Evolutionary conservation across 2,888 invertebrate species (phyloP).

Genomic region (Pristionchus exspectatus): DNA sequence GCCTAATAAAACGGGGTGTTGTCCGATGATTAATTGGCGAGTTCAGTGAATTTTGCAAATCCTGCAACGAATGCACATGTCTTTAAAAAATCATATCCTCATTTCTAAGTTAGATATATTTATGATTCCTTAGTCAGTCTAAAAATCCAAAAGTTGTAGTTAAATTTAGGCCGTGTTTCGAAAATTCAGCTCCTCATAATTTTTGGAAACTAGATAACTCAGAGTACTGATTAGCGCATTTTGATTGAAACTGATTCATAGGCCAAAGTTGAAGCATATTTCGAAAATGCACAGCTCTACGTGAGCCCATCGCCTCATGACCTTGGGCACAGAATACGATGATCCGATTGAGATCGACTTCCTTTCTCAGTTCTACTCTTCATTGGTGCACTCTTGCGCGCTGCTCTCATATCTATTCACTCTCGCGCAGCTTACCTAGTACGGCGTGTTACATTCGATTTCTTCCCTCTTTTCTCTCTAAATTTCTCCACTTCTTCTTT

Average conservation of each 20-base stretch:
- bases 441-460: slow-evolving; percentile 47
- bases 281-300: background rate
- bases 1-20: background rate
- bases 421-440: slow-evolving; percentile 53
- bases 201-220: too few species aligned
- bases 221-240: too few species aligned
- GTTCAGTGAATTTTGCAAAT: background rate
- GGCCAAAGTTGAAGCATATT: too few species aligned
- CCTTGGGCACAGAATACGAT: background rate
- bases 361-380: background rate
- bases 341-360: background rate
- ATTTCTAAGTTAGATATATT: too few species aligned
- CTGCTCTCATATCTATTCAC: background rate
- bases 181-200: too few species aligned
- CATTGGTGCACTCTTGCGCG: background rate
- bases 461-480: slow-evolving; percentile 30
- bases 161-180: too few species aligned
- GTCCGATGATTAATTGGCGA: background rate
- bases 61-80: too few species aligned
- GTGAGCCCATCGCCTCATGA: background rate
- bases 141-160: too few species aligned
- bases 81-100: too few species aligned
- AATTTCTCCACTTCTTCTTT: slow-evolving; percentile 32
- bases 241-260: too few species aligned
- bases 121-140: too few species aligned